These are phyloP conservation scores for Leiothrix lutea DNA, from an alignment of 2,113 vertebrate genomes.

Conservation along the genomic window DNA sequence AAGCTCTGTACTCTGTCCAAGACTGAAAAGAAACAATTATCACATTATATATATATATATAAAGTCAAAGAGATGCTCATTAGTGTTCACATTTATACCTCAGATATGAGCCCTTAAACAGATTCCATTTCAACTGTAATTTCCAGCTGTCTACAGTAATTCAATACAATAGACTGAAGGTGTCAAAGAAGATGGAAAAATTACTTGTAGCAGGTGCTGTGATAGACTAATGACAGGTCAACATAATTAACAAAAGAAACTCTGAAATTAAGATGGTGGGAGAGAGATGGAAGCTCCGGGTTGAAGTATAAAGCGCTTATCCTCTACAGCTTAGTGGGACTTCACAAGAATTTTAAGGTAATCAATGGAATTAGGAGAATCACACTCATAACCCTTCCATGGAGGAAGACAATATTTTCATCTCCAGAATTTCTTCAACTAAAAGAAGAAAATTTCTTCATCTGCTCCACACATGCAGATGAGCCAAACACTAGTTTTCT, in stretches of 20 bases:
- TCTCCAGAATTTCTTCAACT: neutral
- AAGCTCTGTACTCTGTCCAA: constrained; percentile 87
- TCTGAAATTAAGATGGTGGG: neutral
- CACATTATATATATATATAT: neutral
- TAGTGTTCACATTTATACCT: neutral
- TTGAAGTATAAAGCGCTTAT: neutral
- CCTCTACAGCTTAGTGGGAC: neutral
- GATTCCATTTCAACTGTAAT: neutral
- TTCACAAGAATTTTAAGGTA: neutral
- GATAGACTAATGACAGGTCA: neutral
- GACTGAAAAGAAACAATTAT: constrained; percentile 71
- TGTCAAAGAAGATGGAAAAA: neutral
- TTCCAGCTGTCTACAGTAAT: neutral
- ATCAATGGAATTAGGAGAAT: neutral
- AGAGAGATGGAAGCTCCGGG: neutral
- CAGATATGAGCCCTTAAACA: neutral
- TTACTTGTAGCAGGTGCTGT: neutral
- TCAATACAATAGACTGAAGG: neutral
- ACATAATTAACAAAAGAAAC: neutral
- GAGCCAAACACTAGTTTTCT: neutral
- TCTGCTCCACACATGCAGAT: neutral
- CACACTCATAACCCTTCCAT: neutral
- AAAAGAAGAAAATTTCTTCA: neutral
- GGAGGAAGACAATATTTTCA: neutral
- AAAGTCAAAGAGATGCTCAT: neutral